Conservation (phyloP, 1,140 invertebrate genomes). For the Pollicipes pollicipes region DNA sequence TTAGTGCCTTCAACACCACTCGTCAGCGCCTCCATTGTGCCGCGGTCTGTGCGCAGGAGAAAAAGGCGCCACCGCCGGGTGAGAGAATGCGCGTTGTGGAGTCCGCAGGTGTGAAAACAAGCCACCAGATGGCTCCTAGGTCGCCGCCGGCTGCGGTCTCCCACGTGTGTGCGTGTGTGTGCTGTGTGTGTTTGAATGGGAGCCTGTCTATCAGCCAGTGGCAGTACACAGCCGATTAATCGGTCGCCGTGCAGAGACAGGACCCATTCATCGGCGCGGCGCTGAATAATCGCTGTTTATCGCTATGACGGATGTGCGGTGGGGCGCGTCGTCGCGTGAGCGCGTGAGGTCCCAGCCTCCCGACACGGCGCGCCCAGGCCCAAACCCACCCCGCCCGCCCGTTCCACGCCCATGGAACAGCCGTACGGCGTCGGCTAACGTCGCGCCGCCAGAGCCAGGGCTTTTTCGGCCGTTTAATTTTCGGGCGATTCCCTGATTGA, state of each 20-base stretch:
- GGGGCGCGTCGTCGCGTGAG: too few relatives aligned
- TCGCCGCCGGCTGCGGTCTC: not conserved
- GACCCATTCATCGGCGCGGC: not conserved
- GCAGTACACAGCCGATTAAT: not conserved
- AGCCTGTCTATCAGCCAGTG: not conserved
- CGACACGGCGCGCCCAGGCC: not conserved
- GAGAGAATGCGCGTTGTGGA: not conserved
- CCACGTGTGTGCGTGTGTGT: not conserved
- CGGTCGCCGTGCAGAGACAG: not conserved
- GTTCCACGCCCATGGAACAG: too few relatives aligned
- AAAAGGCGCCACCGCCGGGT: not conserved
- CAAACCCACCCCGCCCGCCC: too few relatives aligned
- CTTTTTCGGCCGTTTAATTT: not conserved
- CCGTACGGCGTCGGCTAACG: not conserved
- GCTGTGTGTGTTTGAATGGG: too few relatives aligned
- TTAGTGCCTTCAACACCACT: not conserved
- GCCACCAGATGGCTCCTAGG: not conserved
- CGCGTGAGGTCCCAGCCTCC: not conserved
- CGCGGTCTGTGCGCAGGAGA: not conserved
- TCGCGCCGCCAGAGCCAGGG: not conserved
- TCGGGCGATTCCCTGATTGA: not conserved
- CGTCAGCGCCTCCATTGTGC: not conserved
- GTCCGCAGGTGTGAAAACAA: not conserved
- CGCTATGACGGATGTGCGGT: not conserved
- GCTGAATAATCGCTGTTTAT: not conserved